Evolutionary conservation across 2,888 invertebrate species (phyloP).

Genomic region (Mythimna albipuncta): DNA sequence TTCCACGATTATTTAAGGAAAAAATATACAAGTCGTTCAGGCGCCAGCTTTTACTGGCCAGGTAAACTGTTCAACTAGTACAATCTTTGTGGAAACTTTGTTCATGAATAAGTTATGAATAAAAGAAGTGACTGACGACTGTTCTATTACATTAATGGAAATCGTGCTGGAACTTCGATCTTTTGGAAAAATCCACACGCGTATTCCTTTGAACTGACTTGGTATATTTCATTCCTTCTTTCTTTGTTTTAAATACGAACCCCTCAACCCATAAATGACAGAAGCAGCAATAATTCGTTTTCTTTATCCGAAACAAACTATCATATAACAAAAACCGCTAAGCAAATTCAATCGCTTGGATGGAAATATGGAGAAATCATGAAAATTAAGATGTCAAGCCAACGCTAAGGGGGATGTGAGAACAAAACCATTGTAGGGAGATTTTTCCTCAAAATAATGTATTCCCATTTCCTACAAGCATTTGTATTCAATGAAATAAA

Average conservation of each 20-base stretch:
- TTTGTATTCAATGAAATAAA: slow-evolving; percentile 63
- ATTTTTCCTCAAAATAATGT: slow-evolving; percentile 72
- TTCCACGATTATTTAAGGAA: slow-evolving; percentile 84
- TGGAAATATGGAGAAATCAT: slow-evolving; percentile 75
- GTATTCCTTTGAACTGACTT: background rate
- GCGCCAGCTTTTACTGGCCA: slow-evolving; percentile 55
- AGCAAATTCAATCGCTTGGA: slow-evolving; percentile 70
- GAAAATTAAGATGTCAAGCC: slow-evolving; percentile 75
- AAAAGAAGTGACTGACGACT: background rate
- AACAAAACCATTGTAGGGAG: slow-evolving; percentile 71
- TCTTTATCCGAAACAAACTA: slow-evolving; percentile 59
- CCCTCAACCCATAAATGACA: slow-evolving; percentile 20
- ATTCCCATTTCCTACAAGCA: slow-evolving; percentile 65
- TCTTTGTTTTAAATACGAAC: background rate
- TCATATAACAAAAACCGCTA: slow-evolving; percentile 59
- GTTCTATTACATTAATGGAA: slow-evolving; percentile 15
- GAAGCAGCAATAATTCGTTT: slow-evolving; percentile 50
- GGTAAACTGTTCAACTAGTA: slow-evolving; percentile 39
- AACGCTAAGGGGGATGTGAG: slow-evolving; percentile 64
- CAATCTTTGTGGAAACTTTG: slow-evolving; percentile 21
- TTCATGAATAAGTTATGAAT: slow-evolving; percentile 40
- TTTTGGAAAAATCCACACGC: background rate
- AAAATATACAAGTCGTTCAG: slow-evolving; percentile 77
- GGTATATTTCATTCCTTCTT: background rate
- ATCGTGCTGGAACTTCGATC: background rate